Percentiles rank a stretch among this genome's conserved stretches.
Evolutionary conservation across 2,797 vertebrate genomes (phyloP).

Genomic region (Poecile montanus): DNA sequence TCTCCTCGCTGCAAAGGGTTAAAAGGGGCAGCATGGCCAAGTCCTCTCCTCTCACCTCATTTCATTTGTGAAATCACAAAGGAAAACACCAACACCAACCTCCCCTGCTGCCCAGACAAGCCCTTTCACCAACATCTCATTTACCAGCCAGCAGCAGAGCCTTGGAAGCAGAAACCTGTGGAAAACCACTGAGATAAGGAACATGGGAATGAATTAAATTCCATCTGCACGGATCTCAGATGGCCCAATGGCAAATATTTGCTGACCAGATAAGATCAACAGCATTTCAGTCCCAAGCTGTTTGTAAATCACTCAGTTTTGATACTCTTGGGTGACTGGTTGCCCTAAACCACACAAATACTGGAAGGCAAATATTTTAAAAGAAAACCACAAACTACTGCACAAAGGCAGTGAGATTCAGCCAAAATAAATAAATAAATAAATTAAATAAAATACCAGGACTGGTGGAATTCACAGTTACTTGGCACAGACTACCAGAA

Average conservation of each 20-base stretch:
- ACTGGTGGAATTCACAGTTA: background rate
- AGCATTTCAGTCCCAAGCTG: background rate
- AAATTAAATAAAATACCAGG: rapidly evolving
- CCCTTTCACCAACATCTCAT: background rate
- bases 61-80: background rate
- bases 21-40: background rate
- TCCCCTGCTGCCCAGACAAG: background rate
- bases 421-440: background rate
- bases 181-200: background rate
- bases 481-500: background rate
- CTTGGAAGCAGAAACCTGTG: too few species aligned
- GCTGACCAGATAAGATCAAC: background rate
- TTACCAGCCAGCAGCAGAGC: background rate
- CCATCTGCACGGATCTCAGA: background rate
- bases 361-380: background rate
- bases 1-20: background rate
- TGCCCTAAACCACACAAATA: background rate
- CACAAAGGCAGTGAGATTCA: background rate
- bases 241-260: background rate
- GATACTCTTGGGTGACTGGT: background rate
- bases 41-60: background rate
- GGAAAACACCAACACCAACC: background rate
- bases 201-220: background rate
- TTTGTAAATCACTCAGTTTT: background rate
- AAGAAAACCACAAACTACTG: background rate